Conservation (phyloP, 2,797 vertebrate genomes). For the Hydrocynus forskahlii region DNA sequence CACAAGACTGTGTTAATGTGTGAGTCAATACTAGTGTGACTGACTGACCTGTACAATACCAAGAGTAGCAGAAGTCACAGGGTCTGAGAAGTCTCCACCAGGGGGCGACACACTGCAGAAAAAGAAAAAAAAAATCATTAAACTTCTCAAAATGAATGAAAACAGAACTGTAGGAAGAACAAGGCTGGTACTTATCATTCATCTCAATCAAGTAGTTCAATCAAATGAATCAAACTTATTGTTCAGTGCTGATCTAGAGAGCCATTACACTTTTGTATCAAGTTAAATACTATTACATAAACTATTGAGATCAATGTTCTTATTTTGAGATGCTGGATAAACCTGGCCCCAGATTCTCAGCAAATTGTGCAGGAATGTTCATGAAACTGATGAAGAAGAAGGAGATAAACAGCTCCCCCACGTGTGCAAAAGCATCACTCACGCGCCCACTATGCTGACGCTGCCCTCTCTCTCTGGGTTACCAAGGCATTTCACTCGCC, state of each 20-base stretch:
- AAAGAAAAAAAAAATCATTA: conserved; percentile 17
- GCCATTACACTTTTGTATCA: no score
- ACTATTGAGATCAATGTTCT: neutral
- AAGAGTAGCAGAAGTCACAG: conserved; percentile 96
- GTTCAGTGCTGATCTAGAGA: no score
- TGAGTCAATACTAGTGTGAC: neutral
- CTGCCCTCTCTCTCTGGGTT: conserved; percentile 97
- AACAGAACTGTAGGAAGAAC: neutral
- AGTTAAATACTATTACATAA: no score
- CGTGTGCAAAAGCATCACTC: conserved; percentile 71
- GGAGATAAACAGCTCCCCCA: conserved; percentile 56
- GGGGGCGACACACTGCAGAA: conserved; percentile 91
- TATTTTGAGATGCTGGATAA: neutral
- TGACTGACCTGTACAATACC: conserved; percentile 93
- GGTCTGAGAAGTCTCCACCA: conserved; percentile 98
- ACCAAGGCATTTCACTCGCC: conserved; percentile 94
- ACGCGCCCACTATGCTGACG: conserved; percentile 97
- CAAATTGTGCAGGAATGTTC: neutral
- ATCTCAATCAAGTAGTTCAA: no score
- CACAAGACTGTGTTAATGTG: neutral
- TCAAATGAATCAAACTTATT: no score
- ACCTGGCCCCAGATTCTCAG: neutral
- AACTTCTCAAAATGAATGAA: neutral
- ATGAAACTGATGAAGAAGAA: neutral
- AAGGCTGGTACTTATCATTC: no score